Conservation (phyloP, 2,113 vertebrate genomes). For the Platycercus adscitus region DNA sequence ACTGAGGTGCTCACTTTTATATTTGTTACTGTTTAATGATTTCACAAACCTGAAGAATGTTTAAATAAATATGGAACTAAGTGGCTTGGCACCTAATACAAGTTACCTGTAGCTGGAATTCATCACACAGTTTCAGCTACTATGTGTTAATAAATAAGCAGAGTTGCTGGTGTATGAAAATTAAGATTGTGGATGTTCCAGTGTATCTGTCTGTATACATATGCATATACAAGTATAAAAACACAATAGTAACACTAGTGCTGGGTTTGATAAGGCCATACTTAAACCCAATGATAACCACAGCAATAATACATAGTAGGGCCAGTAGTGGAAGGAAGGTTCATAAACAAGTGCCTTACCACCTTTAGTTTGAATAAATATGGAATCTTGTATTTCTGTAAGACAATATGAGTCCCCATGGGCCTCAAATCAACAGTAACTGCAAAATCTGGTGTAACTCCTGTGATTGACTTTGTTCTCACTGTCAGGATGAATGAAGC, state of each 20-base stretch:
- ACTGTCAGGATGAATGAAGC: background rate
- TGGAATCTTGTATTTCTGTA: background rate
- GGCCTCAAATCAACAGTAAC: background rate
- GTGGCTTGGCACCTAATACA: background rate
- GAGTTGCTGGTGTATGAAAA: background rate
- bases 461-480: background rate
- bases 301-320: conserved; percentile 26
- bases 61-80: background rate
- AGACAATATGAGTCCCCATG: background rate
- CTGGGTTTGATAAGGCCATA: background rate
- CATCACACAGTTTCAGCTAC: background rate
- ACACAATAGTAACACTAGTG: background rate
- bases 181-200: background rate
- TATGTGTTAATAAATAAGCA: background rate
- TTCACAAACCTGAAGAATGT: background rate
- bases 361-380: background rate
- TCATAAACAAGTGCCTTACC: conserved; percentile 40
- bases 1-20: background rate
- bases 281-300: background rate
- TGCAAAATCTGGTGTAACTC: background rate
- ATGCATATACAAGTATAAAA: background rate
- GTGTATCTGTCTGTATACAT: background rate
- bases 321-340: background rate
- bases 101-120: background rate
- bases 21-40: background rate